Evolutionary conservation across 2,797 vertebrate species (phyloP), one percentile per base, ranked within the genome.

Genomic region (Falco biarmicus): DNA sequence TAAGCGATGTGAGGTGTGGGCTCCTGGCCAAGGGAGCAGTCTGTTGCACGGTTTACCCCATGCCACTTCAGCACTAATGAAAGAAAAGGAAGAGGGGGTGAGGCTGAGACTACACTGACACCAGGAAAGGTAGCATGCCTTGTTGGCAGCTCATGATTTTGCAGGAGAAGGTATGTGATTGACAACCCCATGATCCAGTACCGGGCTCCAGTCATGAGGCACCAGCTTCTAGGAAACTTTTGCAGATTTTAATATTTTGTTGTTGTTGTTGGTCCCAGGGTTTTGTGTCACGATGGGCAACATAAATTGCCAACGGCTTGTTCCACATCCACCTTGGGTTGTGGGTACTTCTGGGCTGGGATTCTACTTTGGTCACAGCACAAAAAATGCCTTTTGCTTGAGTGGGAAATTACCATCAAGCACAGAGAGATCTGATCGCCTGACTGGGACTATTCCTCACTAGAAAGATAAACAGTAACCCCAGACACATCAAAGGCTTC

Each of bases 291-390:
- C 1, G 5, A 11, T 22, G 26, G 25, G 15, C 8, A 71, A 37
- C 2, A 13, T 22, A 41, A 76, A 65, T 73, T 82, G 15, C 25
- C 29, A 73, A 50, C 11, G 0, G 2, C 9, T 77, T 34, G 11
- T 28, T 84, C 50, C 41, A 22, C 48, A 32, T 84, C 37, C 5
- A 9, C 18, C 26, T 87, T 0, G 0, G 3, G 5, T 29, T 81
- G 32, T 0, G 0, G 19, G 13, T 69, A 20, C 15, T 86, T 5
- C 24, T 1, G 3, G 37, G 4, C 6, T 76, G 59, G 3, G 29
- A 66, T 41, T 73, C 78, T 73, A 25, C 26, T 70, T 50, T 50
- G 16, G 28, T 59, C 26, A 76, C 21, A 19, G 6, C 41, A 31
- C 10, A 28, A 74, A 65, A 79, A 79, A 61, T 10, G 15, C 19